A percentile compares a stretch with the other conserved stretches of the same genome.
These are phyloP conservation scores for Tenebrio molitor DNA, from an alignment of 1,140 invertebrate species.

Conservation along the genomic window DNA sequence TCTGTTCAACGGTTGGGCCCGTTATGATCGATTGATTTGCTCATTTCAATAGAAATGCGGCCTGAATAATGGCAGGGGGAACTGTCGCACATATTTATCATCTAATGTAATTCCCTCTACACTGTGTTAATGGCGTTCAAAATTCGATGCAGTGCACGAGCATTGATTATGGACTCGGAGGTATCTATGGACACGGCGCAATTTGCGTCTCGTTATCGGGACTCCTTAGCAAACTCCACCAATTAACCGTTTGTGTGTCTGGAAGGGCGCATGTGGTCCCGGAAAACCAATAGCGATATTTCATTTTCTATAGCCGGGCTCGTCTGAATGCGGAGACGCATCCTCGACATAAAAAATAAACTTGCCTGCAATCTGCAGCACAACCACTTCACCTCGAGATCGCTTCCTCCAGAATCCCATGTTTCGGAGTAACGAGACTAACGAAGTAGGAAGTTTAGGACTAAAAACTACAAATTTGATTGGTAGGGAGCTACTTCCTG, in stretches of 20 bases:
- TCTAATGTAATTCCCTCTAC: constrained; percentile 26
- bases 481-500: too few relatives aligned
- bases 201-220: too few relatives aligned
- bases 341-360: too few relatives aligned
- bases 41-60: constrained; percentile 39
- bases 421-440: constrained; percentile 26
- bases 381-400: too few relatives aligned
- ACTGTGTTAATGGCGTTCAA: constrained; percentile 5
- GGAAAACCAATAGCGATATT: too few relatives aligned
- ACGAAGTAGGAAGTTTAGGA: constrained; percentile 2
- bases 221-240: constrained; percentile 14
- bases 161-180: constrained; percentile 6
- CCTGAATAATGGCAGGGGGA: constrained; percentile 28
- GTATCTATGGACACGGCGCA: constrained; percentile 10
- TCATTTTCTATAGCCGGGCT: too few relatives aligned
- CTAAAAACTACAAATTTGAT: background rate
- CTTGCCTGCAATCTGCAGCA: too few relatives aligned
- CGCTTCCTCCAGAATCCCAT: background rate
- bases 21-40: constrained; percentile 39
- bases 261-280: background rate
- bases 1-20: constrained; percentile 10
- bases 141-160: background rate
- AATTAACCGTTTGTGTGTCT: background rate
- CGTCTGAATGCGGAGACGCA: too few relatives aligned
- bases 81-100: constrained; percentile 37